Base-by-base conservation (phyloP, 1,140 invertebrate genomes). In the Telenomus remus region DNA sequence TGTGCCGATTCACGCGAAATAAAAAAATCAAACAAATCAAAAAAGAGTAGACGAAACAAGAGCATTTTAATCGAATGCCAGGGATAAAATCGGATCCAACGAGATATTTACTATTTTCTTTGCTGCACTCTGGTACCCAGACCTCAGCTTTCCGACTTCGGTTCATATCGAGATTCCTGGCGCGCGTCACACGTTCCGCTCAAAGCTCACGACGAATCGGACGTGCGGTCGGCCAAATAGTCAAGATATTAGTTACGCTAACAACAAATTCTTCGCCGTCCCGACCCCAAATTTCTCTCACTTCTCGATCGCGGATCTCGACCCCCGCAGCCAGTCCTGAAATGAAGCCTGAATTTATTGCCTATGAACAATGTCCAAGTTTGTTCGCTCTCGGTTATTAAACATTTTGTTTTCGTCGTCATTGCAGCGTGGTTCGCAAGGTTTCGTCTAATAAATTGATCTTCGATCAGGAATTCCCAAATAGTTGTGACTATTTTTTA, bases 181-280 rank as follows among this genome's bases (percentile, higher is more conserved):
- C 69, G 69, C 65, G 69, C 66, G 55, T 79, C 73, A 63, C 48
- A 69, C 64, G 71, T 80, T 78, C 66, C 64, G 35, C 39, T 47
- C 35, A 42, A 59, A 66, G 44, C 56, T 66, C 46, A 56, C 51
- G 55, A 65, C 57, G 44, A 74, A 74, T 66, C 54, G 56, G 48
- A 64, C 15, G 42, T 53, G 35, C 39, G 47, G 42, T 48, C 12
- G 47, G 35, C 13, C 46, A 53, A 47, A 53, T 50, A 61, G 44
- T 66, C 73, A 19, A 50, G 48, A 71, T 77, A 72, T 77, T 77
- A 72, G 74, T 72, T 76, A 57, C 65, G 64, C 49, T 63, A 78
- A 74, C 71, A 61, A 78, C 73, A 79, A 80, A 80, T 79, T 75
- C 78, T 63, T 70, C 42, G 14, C 34, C 43, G 33, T 15, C 34